Evolutionary conservation across 2,113 vertebrate genomes (phyloP), one percentile per base, ranked within the genome.

Genomic region (Tamias sibiricus): DNA sequence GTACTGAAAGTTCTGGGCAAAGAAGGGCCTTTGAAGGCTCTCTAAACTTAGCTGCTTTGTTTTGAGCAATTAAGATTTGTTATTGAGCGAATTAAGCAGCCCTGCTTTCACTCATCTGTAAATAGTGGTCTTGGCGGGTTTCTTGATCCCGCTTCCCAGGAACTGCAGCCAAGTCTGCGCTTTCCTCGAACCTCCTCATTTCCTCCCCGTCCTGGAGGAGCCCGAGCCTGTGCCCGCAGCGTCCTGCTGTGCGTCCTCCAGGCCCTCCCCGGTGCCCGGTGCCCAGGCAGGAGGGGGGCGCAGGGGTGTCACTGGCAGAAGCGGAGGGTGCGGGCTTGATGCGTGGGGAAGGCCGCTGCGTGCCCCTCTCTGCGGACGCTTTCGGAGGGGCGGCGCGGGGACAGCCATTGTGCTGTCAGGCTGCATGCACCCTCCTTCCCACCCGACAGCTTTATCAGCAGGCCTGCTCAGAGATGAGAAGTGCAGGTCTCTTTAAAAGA

Each of bases 391-490:
- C n/a, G n/a, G 87, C 96, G 76, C 95, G 97, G 96, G 97, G 97
- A 95, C 64, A 84, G 88, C 32, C 4, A 0, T 85, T 32, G 87
- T 17, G 20, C 92, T 19, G 76, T 62, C 57, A n/a, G 94, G 94
- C 95, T 66, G 16, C 86, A n/a, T n/a, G n/a, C 49, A 40, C 37
- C 1, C 91, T 93, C n/a, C 62, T 32, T 69, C 69, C 62, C 87
- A 91, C 95, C 95, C 97, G 88, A 97, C 96, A 97, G 95, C 97
- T 97, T 98, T 97, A 95, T 97, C 98, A 94, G 84, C 93, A 77
- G 95, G 91, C 77, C 88, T 52, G 59, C 79, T 11, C 47, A 95
- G 30, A 87, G 49, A 74, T 14, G 32, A 19, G 64, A 72, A 30
- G 47, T 8, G 74, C 11, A n/a, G 90, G 7, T 57, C 89, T 94